Base-by-base conservation (phyloP, 2,797 vertebrate species). In the Enteromius paludinosus region DNA sequence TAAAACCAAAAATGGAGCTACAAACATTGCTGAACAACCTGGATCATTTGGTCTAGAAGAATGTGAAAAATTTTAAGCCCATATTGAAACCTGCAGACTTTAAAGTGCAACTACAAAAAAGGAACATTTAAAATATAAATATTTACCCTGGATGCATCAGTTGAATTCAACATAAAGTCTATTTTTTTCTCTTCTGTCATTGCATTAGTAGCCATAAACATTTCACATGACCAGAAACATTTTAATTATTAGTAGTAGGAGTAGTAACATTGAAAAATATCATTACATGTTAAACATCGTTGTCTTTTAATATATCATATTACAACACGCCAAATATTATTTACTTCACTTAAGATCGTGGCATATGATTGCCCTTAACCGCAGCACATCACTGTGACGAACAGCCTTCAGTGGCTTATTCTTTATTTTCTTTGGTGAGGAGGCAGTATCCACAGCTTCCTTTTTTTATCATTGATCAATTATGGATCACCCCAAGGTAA, bases 391-490 rank as follows among this genome's bases (percentile, higher is more conserved):
- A 15, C 14, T 59, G 12, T 59, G 28, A n/a, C 15, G 30, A 30
- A 45, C 2, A 52, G 45, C 2, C 38, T 59, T 76, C 33, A 61
- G n/a, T 28, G n/a, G 73, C n/a, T 41, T 61, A 23, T 75, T 75
- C n/a, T 35, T 43, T 61, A 56, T 56, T 75, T 75, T 75, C 15
- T 43, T 18, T 61, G 4, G 56, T 28, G 54, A 73, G 47, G 49
- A 54, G 28, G 28, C 71, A 54, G 72, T 59, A 59, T 59, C 52
- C n/a, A 59, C 52, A 59, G 72, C 12, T 10, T 35, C 28, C 73
- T 75, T 75, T 2, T 41, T 75, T 74, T 43, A 61, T 56, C 9
- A 56, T 61, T 75, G 33, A 75, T 61, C 54, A 41, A 12, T 56
- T 75, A 75, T 61, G 10, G 18, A 61, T 59, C 38, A 43, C 30